Conservation (phyloP, 2,113 vertebrate genomes). For the Capra hircus region DNA sequence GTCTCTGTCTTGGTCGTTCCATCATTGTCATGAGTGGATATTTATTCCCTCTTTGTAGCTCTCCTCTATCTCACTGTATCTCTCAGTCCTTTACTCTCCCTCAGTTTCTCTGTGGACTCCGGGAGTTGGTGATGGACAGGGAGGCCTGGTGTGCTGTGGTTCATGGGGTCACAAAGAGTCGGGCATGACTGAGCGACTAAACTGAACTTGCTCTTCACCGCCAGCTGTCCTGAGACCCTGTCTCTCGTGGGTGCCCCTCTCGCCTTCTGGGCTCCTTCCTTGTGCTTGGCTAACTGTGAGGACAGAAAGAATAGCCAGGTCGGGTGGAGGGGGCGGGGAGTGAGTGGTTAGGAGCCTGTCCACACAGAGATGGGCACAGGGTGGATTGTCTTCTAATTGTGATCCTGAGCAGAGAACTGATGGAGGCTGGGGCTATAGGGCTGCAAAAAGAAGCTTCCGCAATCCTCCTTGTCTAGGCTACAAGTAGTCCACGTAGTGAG, state of each 20-base stretch:
- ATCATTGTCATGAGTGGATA: neutral
- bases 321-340: neutral
- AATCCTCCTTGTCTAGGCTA: neutral
- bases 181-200: no score
- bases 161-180: no score
- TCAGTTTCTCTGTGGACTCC: neutral
- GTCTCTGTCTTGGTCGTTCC: no score
- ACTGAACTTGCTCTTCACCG: neutral
- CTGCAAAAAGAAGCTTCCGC: neutral
- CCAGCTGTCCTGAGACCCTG: neutral
- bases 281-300: neutral
- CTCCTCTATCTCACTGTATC: neutral
- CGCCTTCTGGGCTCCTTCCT: neutral
- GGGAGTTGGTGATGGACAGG: no score
- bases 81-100: no score
- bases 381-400: neutral
- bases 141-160: no score
- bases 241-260: neutral
- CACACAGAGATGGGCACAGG: no score
- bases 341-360: neutral
- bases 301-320: neutral
- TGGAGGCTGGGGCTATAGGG: neutral
- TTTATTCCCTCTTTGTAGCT: neutral
- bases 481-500: neutral
- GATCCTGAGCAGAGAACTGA: neutral